Conservation (phyloP, 2,797 vertebrate species). For the Oreortyx pictus region DNA sequence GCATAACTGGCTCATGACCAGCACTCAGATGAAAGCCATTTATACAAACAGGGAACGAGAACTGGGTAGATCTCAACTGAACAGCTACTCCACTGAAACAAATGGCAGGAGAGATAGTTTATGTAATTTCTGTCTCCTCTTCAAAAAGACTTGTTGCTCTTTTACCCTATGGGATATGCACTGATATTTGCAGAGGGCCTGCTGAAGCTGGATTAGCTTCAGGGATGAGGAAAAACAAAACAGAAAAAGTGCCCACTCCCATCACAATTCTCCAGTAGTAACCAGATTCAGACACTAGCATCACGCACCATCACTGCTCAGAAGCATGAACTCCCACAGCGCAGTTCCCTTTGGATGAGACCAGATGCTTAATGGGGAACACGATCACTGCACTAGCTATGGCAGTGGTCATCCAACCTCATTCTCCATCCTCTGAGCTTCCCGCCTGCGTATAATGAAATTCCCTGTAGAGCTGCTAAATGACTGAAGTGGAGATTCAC, state of each 20-base stretch:
- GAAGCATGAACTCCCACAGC: neutral
- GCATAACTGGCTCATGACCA: conserved; percentile 35
- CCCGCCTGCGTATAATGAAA: neutral
- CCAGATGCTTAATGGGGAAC: neutral
- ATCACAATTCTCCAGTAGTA: neutral
- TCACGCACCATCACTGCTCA: neutral
- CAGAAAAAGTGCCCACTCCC: neutral
- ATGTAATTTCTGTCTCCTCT: conserved; percentile 3
- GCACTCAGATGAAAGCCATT: neutral
- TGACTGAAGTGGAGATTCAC: neutral
- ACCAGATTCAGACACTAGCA: neutral
- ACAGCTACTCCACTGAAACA: neutral
- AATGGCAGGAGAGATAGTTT: neutral
- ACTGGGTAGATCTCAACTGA: neutral
- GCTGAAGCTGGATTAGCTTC: conserved; percentile 23
- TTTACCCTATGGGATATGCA: neutral
- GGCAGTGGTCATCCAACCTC: neutral
- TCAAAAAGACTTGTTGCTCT: neutral
- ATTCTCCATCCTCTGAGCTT: neutral
- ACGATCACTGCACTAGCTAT: neutral
- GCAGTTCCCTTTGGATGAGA: neutral
- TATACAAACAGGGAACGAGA: neutral
- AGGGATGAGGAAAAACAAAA: neutral
- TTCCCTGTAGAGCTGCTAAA: neutral
- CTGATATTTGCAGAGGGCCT: neutral